A percentile compares a stretch with the other conserved stretches of the same genome.
Evolutionary conservation across 2,113 vertebrate genomes (phyloP).

Genomic region (Ciconia stormi): DNA sequence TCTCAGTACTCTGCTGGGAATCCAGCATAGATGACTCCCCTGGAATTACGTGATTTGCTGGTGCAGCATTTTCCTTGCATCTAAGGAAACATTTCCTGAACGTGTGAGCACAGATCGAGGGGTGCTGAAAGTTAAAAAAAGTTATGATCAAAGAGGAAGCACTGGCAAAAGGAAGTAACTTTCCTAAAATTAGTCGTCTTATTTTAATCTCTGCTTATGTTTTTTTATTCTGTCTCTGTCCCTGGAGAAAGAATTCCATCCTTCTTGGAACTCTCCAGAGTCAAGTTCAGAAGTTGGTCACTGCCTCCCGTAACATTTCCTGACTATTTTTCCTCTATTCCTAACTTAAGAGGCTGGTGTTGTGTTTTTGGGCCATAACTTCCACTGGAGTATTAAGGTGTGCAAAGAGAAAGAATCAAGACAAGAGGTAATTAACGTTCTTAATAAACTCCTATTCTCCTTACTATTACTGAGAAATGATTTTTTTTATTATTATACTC

Average conservation of each 20-base stretch:
- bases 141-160: not conserved
- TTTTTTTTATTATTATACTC: constrained; percentile 51
- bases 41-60: constrained; percentile 42
- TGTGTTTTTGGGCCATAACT: not conserved
- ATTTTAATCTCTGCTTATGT: not conserved
- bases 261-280: not conserved
- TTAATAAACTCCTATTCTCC: constrained; percentile 49
- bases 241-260: not conserved
- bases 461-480: constrained; percentile 8
- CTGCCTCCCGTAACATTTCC: not conserved
- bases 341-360: not conserved
- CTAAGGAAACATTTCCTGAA: constrained; percentile 12
- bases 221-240: not conserved
- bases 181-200: not conserved
- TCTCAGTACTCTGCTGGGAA: constrained; percentile 46
- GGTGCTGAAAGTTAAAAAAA: not conserved
- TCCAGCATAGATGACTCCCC: constrained; percentile 8
- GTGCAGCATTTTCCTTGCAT: constrained; percentile 9
- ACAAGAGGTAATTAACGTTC: constrained; percentile 15
- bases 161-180: not conserved
- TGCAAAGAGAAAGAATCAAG: not conserved
- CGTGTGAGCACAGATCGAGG: not conserved
- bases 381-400: not conserved
- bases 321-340: not conserved
- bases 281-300: not conserved